phyloP scores from a whole-genome alignment of 2,113 vertebrate species.

The Gnathonemus longibarbis region DNA sequence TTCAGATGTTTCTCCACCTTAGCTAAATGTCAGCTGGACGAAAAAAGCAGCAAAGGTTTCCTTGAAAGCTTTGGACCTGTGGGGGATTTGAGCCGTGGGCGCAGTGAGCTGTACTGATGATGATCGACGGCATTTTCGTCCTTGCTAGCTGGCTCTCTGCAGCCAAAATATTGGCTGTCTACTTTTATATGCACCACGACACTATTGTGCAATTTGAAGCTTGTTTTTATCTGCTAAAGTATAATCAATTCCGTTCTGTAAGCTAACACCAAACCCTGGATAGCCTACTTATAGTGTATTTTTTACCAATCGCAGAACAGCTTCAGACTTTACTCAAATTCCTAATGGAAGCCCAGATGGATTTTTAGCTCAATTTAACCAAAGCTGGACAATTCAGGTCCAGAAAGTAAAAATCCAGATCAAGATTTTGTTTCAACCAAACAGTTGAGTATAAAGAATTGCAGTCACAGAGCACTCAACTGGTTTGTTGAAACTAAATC shows the following conservation, averaged over 20 bases:
- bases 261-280: background rate
- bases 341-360: background rate
- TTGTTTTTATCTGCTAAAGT: background rate
- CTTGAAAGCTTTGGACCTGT: background rate
- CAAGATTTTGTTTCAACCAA: background rate
- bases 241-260: background rate
- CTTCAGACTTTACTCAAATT: background rate
- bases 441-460: background rate
- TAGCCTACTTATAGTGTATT: background rate
- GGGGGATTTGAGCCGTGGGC: background rate
- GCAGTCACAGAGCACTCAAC: background rate
- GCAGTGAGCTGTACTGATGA: background rate
- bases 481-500: background rate
- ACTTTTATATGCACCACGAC: background rate
- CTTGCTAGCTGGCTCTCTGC: background rate
- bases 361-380: background rate
- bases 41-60: background rate
- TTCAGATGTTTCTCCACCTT: constrained; percentile 6
- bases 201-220: background rate
- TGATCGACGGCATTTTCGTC: background rate
- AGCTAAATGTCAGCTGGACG: background rate
- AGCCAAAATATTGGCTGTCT: background rate
- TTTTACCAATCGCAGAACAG: background rate
- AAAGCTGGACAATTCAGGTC: background rate
- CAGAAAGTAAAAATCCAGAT: background rate